phyloP scores from a whole-genome alignment of 2,888 invertebrate species.

The Aphidoletes aphidimyza region DNA sequence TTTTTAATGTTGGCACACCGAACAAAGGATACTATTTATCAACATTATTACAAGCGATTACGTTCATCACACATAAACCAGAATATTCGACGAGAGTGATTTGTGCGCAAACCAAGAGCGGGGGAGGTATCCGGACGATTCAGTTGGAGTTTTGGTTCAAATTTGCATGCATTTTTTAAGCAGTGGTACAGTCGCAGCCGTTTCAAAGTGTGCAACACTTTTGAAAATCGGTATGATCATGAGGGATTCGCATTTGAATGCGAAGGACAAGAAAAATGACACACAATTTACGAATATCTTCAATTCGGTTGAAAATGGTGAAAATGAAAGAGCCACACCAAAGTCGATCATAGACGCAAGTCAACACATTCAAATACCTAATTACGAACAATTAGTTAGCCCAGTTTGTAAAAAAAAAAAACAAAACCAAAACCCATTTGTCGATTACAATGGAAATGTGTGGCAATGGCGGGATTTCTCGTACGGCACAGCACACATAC shows the following conservation, averaged over 20 bases:
- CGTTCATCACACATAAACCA: conserved; percentile 23
- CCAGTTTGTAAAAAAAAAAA: not conserved
- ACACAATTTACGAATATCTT: not conserved
- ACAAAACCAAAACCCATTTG: not conserved
- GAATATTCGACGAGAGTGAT: not conserved
- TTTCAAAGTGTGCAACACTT: conserved; percentile 23
- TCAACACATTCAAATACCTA: conserved; percentile 24
- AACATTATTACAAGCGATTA: conserved; percentile 47
- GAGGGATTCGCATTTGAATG: not conserved
- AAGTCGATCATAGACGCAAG: conserved; percentile 3
- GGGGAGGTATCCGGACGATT: no score
- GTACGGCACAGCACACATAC: no score
- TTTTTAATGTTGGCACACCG: conserved; percentile 11
- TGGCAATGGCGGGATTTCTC: not conserved
- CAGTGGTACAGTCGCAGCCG: not conserved
- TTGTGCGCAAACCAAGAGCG: no score
- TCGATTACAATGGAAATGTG: not conserved
- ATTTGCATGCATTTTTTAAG: conserved; percentile 31
- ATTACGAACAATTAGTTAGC: conserved; percentile 41
- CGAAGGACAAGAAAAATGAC: not conserved
- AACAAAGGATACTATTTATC: conserved; percentile 46
- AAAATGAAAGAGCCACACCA: not conserved
- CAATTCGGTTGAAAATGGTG: not conserved
- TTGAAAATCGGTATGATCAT: not conserved
- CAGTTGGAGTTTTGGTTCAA: not conserved